phyloP scores from a whole-genome alignment of 2,113 vertebrate genomes.

The Xiphias gladius region DNA sequence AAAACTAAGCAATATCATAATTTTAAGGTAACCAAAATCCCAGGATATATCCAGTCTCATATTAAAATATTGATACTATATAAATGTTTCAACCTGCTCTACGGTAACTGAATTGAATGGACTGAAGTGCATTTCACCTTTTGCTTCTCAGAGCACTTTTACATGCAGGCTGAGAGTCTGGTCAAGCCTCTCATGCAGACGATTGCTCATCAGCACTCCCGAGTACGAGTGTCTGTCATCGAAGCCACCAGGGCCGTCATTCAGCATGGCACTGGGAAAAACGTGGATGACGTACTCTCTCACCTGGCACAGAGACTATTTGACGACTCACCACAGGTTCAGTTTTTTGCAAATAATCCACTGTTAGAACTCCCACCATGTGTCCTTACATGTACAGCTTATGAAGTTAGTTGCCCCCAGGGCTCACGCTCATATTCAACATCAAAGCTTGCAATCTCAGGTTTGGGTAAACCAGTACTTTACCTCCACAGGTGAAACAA shows the following conservation, averaged over 20 bases:
- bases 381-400: not conserved
- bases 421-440: not conserved
- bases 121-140: not conserved
- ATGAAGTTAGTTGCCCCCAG: not conserved
- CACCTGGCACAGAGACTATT: constrained; percentile 96
- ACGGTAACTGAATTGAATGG: not conserved
- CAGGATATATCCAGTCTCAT: not conserved
- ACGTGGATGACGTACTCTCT: constrained; percentile 92
- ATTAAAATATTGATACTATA: not conserved
- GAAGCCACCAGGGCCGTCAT: constrained; percentile 91
- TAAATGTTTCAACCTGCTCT: not conserved
- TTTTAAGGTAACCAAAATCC: not conserved
- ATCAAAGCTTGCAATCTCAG: not conserved
- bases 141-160: constrained; percentile 90
- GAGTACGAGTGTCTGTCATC: constrained; percentile 90
- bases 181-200: constrained; percentile 93
- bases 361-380: not conserved
- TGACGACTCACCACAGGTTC: constrained; percentile 93
- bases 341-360: not conserved
- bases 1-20: not conserved
- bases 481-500: not conserved
- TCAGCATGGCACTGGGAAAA: constrained; percentile 89
- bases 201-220: constrained; percentile 93
- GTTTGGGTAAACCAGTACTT: not conserved
- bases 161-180: constrained; percentile 94